Percentiles rank a stretch among this genome's conserved stretches.
These are phyloP conservation scores for Petrocephalus microphthalmus DNA, from an alignment of 2,113 vertebrate species.

Conservation along the genomic window DNA sequence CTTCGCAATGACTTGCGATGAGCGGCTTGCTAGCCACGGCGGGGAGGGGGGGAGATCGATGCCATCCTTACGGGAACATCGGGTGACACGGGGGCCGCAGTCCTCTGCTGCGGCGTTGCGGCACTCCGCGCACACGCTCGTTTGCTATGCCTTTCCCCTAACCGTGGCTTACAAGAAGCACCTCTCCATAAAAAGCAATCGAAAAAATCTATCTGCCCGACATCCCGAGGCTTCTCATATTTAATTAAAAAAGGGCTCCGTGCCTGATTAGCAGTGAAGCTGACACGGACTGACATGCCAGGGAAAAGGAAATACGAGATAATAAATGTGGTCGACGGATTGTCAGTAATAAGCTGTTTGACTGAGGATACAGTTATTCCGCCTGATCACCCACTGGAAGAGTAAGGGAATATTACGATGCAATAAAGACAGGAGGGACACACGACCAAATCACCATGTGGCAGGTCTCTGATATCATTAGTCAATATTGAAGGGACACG, in stretches of 20 bases:
- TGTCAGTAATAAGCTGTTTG: neutral
- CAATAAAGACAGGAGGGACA: neutral
- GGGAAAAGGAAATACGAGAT: neutral
- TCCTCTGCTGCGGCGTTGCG: neutral
- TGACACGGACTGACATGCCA: neutral
- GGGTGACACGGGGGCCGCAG: neutral
- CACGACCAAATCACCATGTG: neutral
- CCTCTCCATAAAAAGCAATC: slow-evolving; percentile 19
- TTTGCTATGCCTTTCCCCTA: neutral
- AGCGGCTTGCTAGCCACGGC: neutral
- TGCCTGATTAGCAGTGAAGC: slow-evolving; percentile 21
- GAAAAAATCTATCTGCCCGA: slow-evolving; percentile 21
- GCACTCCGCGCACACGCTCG: slow-evolving; percentile 14
- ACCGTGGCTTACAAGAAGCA: slow-evolving; percentile 17
- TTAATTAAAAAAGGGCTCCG: slow-evolving; percentile 22
- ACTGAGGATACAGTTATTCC: neutral
- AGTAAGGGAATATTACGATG: neutral
- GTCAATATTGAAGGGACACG: neutral
- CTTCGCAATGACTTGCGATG: neutral
- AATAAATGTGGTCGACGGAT: neutral
- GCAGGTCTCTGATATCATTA: neutral
- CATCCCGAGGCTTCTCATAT: slow-evolving; percentile 13
- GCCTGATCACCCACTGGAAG: neutral
- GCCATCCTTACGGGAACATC: neutral
- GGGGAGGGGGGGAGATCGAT: neutral